Percentiles rank a stretch among this genome's conserved stretches.
Conservation (phyloP, 1,140 invertebrate genomes). For the Musca domestica region DNA sequence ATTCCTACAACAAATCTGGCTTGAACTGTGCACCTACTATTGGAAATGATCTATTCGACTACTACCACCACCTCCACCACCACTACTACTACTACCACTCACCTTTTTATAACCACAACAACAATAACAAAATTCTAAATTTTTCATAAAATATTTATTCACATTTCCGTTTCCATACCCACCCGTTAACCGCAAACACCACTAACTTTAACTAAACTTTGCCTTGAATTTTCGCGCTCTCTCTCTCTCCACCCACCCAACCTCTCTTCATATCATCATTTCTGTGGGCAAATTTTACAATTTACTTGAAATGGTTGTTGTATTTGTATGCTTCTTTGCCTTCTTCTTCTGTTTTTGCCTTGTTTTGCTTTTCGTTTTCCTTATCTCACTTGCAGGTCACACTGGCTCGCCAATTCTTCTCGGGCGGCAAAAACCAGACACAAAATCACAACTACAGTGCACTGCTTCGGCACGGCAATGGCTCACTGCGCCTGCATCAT, state of each 20-base stretch:
- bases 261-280: not conserved
- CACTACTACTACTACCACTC: too few species aligned
- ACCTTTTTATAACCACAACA: too few species aligned
- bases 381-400: slow-evolving; percentile 27
- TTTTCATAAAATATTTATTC: not conserved
- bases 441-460: slow-evolving; percentile 32
- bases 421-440: slow-evolving; percentile 22
- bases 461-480: slow-evolving; percentile 26
- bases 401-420: slow-evolving; percentile 29
- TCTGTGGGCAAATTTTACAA: not conserved
- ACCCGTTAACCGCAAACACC: too few species aligned
- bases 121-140: too few species aligned
- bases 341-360: not conserved
- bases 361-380: not conserved
- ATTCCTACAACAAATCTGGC: not conserved
- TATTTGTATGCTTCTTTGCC: not conserved
- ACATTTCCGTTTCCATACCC: too few species aligned
- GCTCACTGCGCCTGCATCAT: slow-evolving; percentile 30
- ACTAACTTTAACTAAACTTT: not conserved
- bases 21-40: not conserved
- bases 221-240: not conserved
- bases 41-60: not conserved
- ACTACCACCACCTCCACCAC: not conserved
- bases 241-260: not conserved
- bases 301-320: not conserved